Base-by-base conservation (phyloP, 2,797 vertebrate genomes). In the Urophycis tenuis region DNA sequence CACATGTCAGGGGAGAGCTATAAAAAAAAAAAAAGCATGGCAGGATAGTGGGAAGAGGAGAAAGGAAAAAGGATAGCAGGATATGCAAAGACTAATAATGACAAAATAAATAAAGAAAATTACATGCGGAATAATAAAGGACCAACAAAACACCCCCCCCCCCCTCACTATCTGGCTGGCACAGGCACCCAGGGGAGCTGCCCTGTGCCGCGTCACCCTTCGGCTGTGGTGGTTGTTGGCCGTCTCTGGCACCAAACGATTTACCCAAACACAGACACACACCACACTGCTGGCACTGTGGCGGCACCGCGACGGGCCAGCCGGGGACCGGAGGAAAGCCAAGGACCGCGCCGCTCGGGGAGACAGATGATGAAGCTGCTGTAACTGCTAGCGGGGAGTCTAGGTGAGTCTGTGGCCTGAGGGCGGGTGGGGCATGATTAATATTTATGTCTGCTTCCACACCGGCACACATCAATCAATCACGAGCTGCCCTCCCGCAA, bases 361-460 rank as follows among this genome's bases (percentile, higher is more conserved):
- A 64, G 53, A 64, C n/a, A n/a, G 53, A 64, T 78, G 5, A 84
- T 83, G 83, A 85, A 82, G 76, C 85, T 6, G 78, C 76, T 77
- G 69, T 71, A 32, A 31, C 77, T 85, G 71, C 78, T 81, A 80
- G 70, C 74, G 78, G 82, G 79, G 82, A 89, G 83, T 82, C 85
- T 79, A 69, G 81, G 85, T 79, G 78, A 86, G 81, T 79, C 82
- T 80, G 86, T 79, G 88, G 87, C 86, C 85, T 85, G 83, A 87
- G 84, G 86, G 83, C 80, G 86, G 86, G 84, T 81, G 86, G 84
- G 81, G 80, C 33, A 87, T 91, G 88, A 93, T 92, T 92, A 87
- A 93, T 92, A 92, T 92, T 92, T 90, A 89, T 91, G 92, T 89
- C 91, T 89, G 88, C 83, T 84, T 86, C 84, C 87, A 88, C 88